Base-by-base conservation (phyloP, 2,888 invertebrate genomes). In the Lasioglossum villosulum region DNA sequence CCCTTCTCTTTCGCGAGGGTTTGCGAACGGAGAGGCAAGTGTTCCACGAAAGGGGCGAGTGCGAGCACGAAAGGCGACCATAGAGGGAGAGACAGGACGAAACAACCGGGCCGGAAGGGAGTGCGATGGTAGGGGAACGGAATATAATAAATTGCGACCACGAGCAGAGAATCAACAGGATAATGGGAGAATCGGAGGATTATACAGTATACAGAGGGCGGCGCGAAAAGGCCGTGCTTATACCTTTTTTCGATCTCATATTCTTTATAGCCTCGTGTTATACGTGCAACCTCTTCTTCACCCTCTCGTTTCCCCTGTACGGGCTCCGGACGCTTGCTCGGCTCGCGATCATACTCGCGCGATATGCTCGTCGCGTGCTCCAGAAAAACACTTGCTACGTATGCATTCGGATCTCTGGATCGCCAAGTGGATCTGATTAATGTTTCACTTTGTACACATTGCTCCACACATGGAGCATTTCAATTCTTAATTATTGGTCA, bases 121-220 rank as follows among this genome's bases (percentile, higher is more conserved):
- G 68, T 42, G 72, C 56, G 63, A 23, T 68, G 70, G 52, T n/a
- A 72, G 30, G 56, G 56, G 75, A 75, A 84, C 77, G 86, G 82
- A 88, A 89, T 91, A 92, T 91, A 93, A 93, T 93, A 94, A 93
- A 94, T 94, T 92, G 92, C 89, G 87, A 93, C 91, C 91, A 91
- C 92, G 92, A 87, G 89, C 90, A 87, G 83, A 92, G 91, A 93
- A 94, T 94, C 93, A 94, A 93, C 92, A 91, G 91, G 92, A 93
- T 94, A 93, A 94, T 93, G 93, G 92, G 91, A 92, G 93, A 93
- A 93, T 93, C 93, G 93, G 90, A 92, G 91, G 93, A 93, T 93
- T 93, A 92, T 93, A 92, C 88, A 88, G 86, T 87, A 84, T 83
- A 86, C 83, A 84, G 84, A 73, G 82, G 84, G 80, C 81, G 84